Evolutionary conservation across 37 sponge, comb jelly and placozoan genomes (phyloP).

Genomic region (Lycopodina hypogea): DNA sequence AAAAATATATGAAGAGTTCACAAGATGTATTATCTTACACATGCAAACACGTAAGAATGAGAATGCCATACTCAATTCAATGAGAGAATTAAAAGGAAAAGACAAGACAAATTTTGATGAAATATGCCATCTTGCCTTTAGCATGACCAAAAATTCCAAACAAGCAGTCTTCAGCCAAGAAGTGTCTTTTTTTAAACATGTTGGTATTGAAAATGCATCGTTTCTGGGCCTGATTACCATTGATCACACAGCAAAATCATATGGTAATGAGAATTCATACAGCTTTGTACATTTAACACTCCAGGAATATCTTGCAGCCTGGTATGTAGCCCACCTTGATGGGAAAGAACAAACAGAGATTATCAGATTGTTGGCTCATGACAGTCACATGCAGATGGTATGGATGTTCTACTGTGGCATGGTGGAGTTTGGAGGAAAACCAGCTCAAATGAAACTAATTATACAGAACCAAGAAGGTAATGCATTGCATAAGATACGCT

Average conservation of each 20-base stretch:
- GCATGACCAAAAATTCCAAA: neutral
- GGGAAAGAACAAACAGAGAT: neutral
- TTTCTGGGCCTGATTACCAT: slow-evolving; percentile 20
- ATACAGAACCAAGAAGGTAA: neutral
- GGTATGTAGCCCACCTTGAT: neutral
- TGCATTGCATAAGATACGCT: neutral
- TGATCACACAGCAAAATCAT: neutral
- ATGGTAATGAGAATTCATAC: neutral
- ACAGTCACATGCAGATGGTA: neutral
- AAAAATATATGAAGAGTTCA: slow-evolving; percentile 25
- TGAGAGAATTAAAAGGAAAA: neutral
- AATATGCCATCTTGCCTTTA: slow-evolving; percentile 15
- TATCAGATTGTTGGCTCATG: neutral
- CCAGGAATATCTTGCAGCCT: slow-evolving; percentile 37
- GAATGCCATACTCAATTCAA: neutral
- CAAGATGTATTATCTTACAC: neutral
- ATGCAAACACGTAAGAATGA: neutral
- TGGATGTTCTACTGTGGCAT: slow-evolving; percentile 31
- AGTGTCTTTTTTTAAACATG: neutral
- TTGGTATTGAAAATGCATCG: neutral
- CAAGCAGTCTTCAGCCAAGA: neutral
- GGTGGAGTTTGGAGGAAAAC: neutral
- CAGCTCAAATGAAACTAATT: neutral
- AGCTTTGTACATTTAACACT: slow-evolving; percentile 23
- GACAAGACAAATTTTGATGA: neutral